phyloP scores from a whole-genome alignment of 2,113 vertebrate genomes.

The Todiramphus saurophagus region DNA sequence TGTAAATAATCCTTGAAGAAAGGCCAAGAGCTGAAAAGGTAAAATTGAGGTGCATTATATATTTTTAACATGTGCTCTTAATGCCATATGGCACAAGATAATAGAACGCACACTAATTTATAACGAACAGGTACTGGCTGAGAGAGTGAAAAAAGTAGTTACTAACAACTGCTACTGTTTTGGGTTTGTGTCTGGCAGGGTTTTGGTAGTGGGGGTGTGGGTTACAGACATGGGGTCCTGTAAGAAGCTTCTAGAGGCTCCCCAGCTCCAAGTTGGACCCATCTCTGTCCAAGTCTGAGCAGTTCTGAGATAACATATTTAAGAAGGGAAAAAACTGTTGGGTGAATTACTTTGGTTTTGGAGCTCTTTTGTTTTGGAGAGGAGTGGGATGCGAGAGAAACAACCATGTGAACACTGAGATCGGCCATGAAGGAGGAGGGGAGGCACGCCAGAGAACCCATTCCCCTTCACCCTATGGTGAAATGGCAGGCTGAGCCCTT shows the following conservation, averaged over 20 bases:
- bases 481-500: not conserved
- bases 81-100: not conserved
- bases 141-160: not conserved
- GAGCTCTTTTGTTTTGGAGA: not conserved
- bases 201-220: not conserved
- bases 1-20: slow-evolving; percentile 97
- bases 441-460: not conserved
- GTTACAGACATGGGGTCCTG: not conserved
- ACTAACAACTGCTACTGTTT: not conserved
- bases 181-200: not conserved
- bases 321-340: not conserved
- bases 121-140: not conserved
- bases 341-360: not conserved
- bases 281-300: not conserved
- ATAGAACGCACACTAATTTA: not conserved
- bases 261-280: not conserved
- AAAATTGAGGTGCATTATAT: slow-evolving; percentile 5
- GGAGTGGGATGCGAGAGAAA: not conserved
- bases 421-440: not conserved
- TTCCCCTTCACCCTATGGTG: not conserved
- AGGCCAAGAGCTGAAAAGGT: slow-evolving; percentile 90
- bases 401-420: not conserved
- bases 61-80: not conserved
- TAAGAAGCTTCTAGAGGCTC: not conserved
- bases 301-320: not conserved